A percentile compares a stretch with the other conserved stretches of the same genome.
Evolutionary conservation across 2,113 vertebrate species (phyloP).

Genomic region (Crotalus horridus): DNA sequence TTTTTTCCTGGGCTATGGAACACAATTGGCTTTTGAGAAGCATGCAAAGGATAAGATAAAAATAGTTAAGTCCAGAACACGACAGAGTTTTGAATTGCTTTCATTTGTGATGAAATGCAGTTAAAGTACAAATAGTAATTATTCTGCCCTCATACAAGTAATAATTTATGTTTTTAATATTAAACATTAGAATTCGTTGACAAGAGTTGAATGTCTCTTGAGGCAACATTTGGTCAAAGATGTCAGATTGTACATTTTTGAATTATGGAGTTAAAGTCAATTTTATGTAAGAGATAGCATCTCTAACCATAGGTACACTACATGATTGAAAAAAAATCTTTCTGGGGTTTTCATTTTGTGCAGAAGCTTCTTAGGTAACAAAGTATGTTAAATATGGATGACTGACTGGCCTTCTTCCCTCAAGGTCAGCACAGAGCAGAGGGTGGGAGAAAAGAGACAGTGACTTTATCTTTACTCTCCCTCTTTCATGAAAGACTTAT

Average conservation of each 20-base stretch:
- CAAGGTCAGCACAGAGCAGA: background rate
- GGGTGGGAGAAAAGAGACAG: background rate
- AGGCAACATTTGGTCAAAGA: background rate
- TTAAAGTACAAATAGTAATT: background rate
- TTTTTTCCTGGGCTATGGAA: background rate
- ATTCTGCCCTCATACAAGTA: background rate
- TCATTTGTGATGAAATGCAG: background rate
- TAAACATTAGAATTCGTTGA: background rate
- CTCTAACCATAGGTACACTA: background rate
- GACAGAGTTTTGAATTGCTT: background rate
- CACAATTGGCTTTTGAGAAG: background rate
- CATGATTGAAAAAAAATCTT: background rate
- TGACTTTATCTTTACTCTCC: background rate
- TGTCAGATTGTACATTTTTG: background rate
- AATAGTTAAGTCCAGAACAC: background rate
- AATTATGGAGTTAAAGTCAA: background rate
- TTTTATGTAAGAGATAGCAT: background rate
- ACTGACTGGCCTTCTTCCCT: background rate
- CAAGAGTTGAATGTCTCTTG: background rate
- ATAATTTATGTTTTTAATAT: background rate
- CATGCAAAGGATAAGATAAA: background rate
- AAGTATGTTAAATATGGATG: background rate
- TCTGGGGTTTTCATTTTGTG: background rate
- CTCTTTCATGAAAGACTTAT: background rate
- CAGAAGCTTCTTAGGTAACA: background rate